These are phyloP conservation scores for Anthopleura xanthogrammica DNA, from an alignment of 92 coral and sea anemone species.

Conservation along the genomic window DNA sequence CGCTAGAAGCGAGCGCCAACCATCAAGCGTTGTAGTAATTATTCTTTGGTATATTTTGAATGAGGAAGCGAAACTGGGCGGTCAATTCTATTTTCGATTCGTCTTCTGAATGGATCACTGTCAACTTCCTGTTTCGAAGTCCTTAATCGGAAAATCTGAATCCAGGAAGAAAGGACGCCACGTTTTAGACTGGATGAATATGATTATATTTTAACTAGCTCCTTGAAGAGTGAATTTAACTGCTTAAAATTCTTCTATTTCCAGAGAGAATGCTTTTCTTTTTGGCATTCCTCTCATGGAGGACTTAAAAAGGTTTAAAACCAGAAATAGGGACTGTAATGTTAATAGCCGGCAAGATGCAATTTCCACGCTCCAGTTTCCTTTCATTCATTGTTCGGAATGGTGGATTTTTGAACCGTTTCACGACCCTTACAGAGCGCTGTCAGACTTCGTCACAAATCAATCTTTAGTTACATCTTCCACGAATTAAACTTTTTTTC, in stretches of 20 bases:
- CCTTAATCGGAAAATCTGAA: not conserved
- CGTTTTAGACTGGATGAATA: not conserved
- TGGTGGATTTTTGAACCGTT: not conserved
- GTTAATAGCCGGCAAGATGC: not conserved
- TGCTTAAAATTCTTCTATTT: not conserved
- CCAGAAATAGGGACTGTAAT: not conserved
- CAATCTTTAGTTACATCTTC: not conserved
- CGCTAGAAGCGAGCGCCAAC: constrained; percentile 8
- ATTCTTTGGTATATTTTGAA: constrained; percentile 13
- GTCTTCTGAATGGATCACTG: constrained; percentile 7
- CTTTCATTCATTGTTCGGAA: not conserved
- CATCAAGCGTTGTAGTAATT: not conserved
- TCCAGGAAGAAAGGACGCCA: not conserved
- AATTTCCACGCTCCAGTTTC: not conserved
- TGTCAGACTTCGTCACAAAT: not conserved
- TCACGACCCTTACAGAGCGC: constrained; percentile 28
- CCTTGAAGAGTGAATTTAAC: not conserved
- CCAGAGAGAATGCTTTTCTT: not conserved
- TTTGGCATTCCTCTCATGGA: not conserved
- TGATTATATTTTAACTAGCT: not conserved
- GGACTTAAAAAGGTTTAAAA: not conserved
- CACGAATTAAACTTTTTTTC: not conserved
- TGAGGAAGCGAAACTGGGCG: constrained; percentile 32
- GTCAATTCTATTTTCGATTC: constrained; percentile 32
- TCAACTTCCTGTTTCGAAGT: constrained; percentile 31